Base-by-base conservation (phyloP, 1,140 invertebrate genomes). In the Camponotus vicinus region DNA sequence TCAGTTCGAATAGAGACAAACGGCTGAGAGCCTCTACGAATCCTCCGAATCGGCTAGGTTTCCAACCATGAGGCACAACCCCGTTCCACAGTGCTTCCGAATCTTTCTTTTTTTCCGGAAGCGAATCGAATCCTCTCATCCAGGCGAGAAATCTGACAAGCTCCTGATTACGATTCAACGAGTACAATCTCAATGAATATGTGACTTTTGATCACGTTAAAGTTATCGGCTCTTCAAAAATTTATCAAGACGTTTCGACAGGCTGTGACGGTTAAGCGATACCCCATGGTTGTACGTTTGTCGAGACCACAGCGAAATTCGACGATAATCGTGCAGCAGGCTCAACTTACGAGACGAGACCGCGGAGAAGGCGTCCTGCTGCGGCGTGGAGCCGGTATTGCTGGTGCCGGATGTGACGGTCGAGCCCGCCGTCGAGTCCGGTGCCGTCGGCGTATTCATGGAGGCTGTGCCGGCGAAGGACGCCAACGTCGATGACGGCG, bases 371-470 rank as follows among this genome's bases (percentile, higher is more conserved):
- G 94, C 93, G 61, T 95, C 95, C 69, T 93, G 94, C 76, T 93
- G 93, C 34, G 92, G 86, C 57, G 93, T 93, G 63, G 92, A 91
- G 45, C 89, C 93, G 15, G 92, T 92, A 75, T 80, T 80, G 34
- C 87, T 69, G 87, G 93, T 94, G 52, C 90, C 94, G 7, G 94
- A 92, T 42, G 93, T 88, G 5, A 94, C 93, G 55, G 96, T 96
- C 21, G 97, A 95, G 4, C 96, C 96, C 21, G 96, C 95, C 21
- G 94, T 95, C 90, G 97, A 97, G 86, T 97, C 97, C 0, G 97
- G 96, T 2, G 97, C 96, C 52, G 96, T 96, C 87, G 94, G 94
- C 86, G 94, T 95, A 92, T 89, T 94, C 94, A 95, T 94, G 45
- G 93, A 92, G 42, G 91, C 93, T 67, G 91, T 93, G 59, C 92